phyloP scores from a whole-genome alignment of 2,113 vertebrate species.

The Bambusicola thoracicus region DNA sequence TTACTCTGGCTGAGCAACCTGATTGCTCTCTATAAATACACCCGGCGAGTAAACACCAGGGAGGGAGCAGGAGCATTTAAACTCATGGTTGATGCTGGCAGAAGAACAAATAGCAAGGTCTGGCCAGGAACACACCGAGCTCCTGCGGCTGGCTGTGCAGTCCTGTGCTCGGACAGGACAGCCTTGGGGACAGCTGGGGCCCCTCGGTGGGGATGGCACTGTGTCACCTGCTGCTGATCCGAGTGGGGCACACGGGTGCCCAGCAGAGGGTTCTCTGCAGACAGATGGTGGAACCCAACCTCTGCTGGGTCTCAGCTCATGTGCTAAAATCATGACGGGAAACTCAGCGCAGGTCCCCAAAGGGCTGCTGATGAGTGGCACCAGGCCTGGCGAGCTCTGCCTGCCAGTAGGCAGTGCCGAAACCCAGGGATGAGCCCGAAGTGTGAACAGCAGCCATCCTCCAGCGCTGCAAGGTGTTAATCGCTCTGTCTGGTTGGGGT shows the following conservation, averaged over 20 bases:
- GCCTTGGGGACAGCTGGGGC: neutral
- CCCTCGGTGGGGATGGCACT: neutral
- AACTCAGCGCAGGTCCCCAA: fast-evolving
- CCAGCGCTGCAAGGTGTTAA: conserved; percentile 1
- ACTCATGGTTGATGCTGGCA: conserved; percentile 59
- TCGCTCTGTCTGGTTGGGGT: conserved; percentile 15
- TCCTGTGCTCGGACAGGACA: neutral
- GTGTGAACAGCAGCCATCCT: conserved; percentile 16
- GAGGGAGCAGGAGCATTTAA: conserved; percentile 56
- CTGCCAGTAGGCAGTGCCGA: neutral
- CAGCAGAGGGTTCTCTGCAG: neutral
- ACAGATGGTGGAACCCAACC: neutral
- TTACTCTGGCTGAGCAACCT: conserved; percentile 72
- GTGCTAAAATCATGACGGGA: neutral
- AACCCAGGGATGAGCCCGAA: neutral
- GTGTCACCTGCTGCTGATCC: neutral
- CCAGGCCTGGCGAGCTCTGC: neutral
- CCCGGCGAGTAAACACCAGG: conserved; percentile 58
- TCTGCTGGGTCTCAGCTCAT: neutral
- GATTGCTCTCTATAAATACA: conserved; percentile 76
- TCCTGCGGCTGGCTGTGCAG: neutral
- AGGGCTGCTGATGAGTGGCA: neutral
- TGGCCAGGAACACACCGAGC: neutral
- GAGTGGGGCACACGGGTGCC: fast-evolving
- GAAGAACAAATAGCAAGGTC: conserved; percentile 54